phyloP scores from a whole-genome alignment of 2,888 invertebrate genomes.

The Callimorpha dominula region DNA sequence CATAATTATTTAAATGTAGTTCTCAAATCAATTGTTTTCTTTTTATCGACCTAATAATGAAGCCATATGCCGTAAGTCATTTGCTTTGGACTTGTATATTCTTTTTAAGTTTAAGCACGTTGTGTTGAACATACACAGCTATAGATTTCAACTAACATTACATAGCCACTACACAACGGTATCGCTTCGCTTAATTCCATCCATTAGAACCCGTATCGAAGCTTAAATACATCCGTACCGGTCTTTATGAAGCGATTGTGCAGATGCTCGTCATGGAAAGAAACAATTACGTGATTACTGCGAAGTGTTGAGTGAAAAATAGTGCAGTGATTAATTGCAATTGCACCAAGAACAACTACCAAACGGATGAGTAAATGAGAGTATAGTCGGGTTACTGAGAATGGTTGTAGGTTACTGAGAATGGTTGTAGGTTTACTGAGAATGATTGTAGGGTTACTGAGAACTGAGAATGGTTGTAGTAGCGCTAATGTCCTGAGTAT shows the following conservation, averaged over 20 bases:
- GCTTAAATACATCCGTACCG: constrained; percentile 77
- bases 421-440: too few species aligned
- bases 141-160: constrained; percentile 22
- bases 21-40: too few species aligned
- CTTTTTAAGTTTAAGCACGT: background rate
- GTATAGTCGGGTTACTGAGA: too few species aligned
- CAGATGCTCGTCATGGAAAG: constrained; percentile 38
- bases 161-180: constrained; percentile 39
- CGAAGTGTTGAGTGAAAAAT: constrained; percentile 16
- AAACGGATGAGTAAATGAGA: too few species aligned
- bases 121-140: background rate
- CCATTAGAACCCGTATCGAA: constrained; percentile 81
- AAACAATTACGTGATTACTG: constrained; percentile 45
- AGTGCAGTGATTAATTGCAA: constrained; percentile 3
- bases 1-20: too few species aligned
- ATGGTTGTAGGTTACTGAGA: too few species aligned
- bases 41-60: background rate
- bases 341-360: background rate
- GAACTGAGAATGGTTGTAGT: too few species aligned
- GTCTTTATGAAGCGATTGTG: constrained; percentile 43
- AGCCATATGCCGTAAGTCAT: background rate
- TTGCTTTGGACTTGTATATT: too few species aligned
- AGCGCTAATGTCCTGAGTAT: too few species aligned
- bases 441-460: too few species aligned
- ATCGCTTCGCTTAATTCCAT: constrained; percentile 68